Base-by-base conservation (phyloP, 2,797 vertebrate species). In the Cryptoprocta ferox region DNA sequence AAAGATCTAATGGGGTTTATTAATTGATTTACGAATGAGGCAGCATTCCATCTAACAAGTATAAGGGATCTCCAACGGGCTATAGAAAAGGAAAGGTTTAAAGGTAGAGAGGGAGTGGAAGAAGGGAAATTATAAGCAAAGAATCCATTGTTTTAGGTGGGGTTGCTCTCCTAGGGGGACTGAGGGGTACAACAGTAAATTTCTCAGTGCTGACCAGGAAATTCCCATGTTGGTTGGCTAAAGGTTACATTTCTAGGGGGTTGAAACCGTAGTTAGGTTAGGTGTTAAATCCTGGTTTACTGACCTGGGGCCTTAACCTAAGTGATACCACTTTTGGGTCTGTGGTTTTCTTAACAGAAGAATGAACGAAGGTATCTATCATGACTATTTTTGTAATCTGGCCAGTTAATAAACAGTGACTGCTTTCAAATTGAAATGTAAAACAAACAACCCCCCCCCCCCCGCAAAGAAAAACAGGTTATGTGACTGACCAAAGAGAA, bases 311-410 rank as follows among this genome's bases (percentile, higher is more conserved):
- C 73, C 39, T 75, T 48, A 48, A 75, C 42, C 39, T 45, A 75
- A 32, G 39, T 75, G 42, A 75, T 28, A 75, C 73, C 42, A 30
- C 42, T 48, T 45, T 75, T 75, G 42, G 70, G 42, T 75, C 28
- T 45, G 73, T 75, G 73, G 73, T 75, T 75, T 75, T 75, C 28
- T 75, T 71, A 32, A 75, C 73, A 48, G 42, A 78, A n/a, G 10
- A 78, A 99, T 99, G 99, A 99, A 99, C 99, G 99, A 98, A 98
- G 98, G 98, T 98, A 95, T 88, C 95, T 92, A 79, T 83, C 81
- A 79, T 96, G 95, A 90, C 16, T 84, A 94, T 86, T 98, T 97
- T 97, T 90, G 8, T 95, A 94, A 85, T 97, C 75, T 96, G 95
- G 93, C 98, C 91, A 96, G 32, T 97, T 98, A 99, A 98, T 98